Base-by-base conservation (phyloP, 2,888 invertebrate species). In the Meteorus cinctellus region DNA sequence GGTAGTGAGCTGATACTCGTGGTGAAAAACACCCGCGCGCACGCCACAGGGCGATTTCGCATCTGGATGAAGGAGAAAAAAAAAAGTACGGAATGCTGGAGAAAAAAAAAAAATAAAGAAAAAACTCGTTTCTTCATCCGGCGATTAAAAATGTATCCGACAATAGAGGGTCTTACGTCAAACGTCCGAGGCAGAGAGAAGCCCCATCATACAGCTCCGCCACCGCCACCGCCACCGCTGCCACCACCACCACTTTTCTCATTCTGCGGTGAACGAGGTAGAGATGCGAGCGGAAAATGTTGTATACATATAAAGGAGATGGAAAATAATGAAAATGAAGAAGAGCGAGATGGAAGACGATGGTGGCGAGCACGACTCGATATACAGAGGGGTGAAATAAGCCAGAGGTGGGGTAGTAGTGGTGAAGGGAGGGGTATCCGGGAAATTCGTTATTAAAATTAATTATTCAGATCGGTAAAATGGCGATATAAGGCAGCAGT, bases 381-480 rank as follows among this genome's bases (percentile, higher is more conserved):
- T 55, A 55, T 19, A 55, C 19, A 55, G 24, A 24, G 55, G 55
- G 55, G 19, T 59, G 55, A 34, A 70, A 41, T 60, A 24, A 59
- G 60, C 24, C 51, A 78, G 78, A 59, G 63, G 74, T 70, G 66
- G 72, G 74, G 78, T 34, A 48, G 76, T 41, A 72, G 79, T 70
- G 79, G 14, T 16, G 19, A 24, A 51, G 29, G 29, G 29, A 19
- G 36, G 31, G 55, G 55, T 8, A 59, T 19, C 55, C 63, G 80
- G 82, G 83, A 84, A 88, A 88, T 88, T 87, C 87, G 86, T 88
- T 88, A 87, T 87, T 88, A 87, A 88, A 88, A 88, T 88, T 87
- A 88, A 88, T 87, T 88, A 88, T 88, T 88, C 88, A 88, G 85
- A 87, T 88, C 86, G 86, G 86, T 85, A 85, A 88, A 88, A 88